Percentiles rank a stretch among this genome's conserved stretches.
Evolutionary conservation across 2,113 vertebrate genomes (phyloP).

Genomic region (Ivindomyrus marchei): DNA sequence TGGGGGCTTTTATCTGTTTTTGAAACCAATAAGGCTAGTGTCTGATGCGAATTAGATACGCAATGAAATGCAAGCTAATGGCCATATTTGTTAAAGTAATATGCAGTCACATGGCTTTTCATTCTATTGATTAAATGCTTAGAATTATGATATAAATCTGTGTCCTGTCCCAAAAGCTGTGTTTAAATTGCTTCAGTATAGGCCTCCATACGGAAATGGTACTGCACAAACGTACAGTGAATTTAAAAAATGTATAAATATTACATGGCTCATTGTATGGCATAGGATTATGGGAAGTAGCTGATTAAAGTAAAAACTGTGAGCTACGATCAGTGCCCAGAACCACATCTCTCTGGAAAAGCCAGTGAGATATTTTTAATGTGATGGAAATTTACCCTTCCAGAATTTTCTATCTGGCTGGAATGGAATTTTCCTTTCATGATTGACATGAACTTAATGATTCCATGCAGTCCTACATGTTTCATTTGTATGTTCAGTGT

Average conservation of each 20-base stretch:
- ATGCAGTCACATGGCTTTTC: neutral
- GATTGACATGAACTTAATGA: neutral
- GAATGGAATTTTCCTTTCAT: neutral
- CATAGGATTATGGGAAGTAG: neutral
- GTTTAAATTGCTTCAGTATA: neutral
- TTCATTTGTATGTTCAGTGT: neutral
- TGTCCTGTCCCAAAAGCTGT: neutral
- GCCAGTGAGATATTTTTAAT: neutral
- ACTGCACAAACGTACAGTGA: neutral
- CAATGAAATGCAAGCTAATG: neutral
- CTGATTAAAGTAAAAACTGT: neutral
- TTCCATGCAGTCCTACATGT: neutral
- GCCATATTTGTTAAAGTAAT: neutral
- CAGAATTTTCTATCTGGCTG: neutral
- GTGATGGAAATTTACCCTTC: neutral
- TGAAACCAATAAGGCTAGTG: neutral
- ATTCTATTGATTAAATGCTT: neutral
- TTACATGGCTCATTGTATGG: neutral
- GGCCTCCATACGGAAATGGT: neutral
- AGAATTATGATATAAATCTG: neutral
- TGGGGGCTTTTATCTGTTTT: neutral
- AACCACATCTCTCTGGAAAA: neutral
- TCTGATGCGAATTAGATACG: neutral
- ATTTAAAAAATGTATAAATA: neutral
- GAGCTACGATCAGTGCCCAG: neutral